These are phyloP conservation scores for Scomber japonicus DNA, from an alignment of 2,113 vertebrate genomes.

Conservation along the genomic window DNA sequence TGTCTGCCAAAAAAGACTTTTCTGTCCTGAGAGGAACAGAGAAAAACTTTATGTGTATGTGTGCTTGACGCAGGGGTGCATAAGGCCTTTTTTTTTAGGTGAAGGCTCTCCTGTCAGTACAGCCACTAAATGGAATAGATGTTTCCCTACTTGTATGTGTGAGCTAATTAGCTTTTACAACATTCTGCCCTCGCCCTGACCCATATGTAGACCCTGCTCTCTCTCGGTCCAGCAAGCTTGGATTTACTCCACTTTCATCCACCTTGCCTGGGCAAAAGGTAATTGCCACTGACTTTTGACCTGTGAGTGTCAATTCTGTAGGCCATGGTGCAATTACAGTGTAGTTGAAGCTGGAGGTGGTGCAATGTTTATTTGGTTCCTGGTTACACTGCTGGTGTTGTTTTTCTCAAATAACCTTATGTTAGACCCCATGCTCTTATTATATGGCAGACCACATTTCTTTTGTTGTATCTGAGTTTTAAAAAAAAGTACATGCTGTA, in stretches of 20 bases:
- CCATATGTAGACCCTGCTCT: slow-evolving; percentile 32
- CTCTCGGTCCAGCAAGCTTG: slow-evolving; percentile 21
- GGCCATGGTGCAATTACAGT: slow-evolving; percentile 34
- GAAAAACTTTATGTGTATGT: slow-evolving; percentile 6
- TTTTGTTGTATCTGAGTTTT: slow-evolving; percentile 5
- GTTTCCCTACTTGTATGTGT: slow-evolving; percentile 27
- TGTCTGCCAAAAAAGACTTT: slow-evolving; percentile 12
- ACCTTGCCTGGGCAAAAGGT: slow-evolving; percentile 40
- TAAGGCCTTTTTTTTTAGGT: slow-evolving; percentile 8
- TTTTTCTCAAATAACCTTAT: slow-evolving; percentile 8
- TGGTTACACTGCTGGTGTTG: slow-evolving; percentile 6
- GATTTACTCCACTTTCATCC: slow-evolving; percentile 52
- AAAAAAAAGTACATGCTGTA: not conserved
- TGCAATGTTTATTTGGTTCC: slow-evolving; percentile 25
- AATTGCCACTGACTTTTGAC: slow-evolving; percentile 65
- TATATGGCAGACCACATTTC: slow-evolving; percentile 9
- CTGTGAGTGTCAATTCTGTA: slow-evolving; percentile 31
- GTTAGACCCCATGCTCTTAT: not conserved
- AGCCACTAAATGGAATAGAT: slow-evolving; percentile 32
- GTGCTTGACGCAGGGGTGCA: slow-evolving; percentile 5
- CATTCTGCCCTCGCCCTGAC: slow-evolving; percentile 50
- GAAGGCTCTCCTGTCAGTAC: slow-evolving; percentile 24
- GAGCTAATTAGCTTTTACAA: slow-evolving; percentile 71
- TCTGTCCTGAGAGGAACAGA: slow-evolving; percentile 11
- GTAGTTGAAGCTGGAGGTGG: slow-evolving; percentile 1